These are phyloP conservation scores for Amiota minor DNA, from an alignment of 2,888 invertebrate genomes.

Conservation along the genomic window DNA sequence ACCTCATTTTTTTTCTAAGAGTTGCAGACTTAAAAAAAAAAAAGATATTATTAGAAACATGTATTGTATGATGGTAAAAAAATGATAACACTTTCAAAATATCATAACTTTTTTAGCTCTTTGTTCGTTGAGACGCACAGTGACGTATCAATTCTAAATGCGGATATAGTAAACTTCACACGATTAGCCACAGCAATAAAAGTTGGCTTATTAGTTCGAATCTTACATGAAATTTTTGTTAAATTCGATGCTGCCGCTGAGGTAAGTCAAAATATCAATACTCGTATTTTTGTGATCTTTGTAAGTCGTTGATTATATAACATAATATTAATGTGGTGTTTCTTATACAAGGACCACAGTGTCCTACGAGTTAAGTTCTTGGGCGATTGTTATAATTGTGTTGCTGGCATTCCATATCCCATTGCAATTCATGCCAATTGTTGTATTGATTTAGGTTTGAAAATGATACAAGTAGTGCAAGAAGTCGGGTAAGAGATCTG, in stretches of 20 bases:
- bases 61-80: too few species aligned
- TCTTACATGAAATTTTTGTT: conserved; percentile 90
- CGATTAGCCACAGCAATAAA: too few species aligned
- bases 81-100: too few species aligned
- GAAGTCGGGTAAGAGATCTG: conserved; percentile 78
- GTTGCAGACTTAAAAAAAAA: too few species aligned
- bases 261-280: conserved; percentile 73
- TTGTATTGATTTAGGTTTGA: conserved; percentile 88
- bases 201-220: conserved; percentile 78
- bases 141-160: too few species aligned
- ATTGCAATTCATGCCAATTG: conserved; percentile 87
- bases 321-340: not conserved
- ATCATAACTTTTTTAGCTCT: too few species aligned
- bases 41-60: too few species aligned
- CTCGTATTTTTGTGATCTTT: not conserved
- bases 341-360: conserved; percentile 76
- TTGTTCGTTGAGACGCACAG: too few species aligned
- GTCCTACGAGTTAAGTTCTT: conserved; percentile 90
- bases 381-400: conserved; percentile 94
- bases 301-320: not conserved
- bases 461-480: conserved; percentile 91
- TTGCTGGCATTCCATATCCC: conserved; percentile 86
- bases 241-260: conserved; percentile 91
- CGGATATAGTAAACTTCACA: too few species aligned
- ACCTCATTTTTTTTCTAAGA: too few species aligned